Conservation (phyloP, 2,113 vertebrate genomes). For the Semnopithecus entellus region DNA sequence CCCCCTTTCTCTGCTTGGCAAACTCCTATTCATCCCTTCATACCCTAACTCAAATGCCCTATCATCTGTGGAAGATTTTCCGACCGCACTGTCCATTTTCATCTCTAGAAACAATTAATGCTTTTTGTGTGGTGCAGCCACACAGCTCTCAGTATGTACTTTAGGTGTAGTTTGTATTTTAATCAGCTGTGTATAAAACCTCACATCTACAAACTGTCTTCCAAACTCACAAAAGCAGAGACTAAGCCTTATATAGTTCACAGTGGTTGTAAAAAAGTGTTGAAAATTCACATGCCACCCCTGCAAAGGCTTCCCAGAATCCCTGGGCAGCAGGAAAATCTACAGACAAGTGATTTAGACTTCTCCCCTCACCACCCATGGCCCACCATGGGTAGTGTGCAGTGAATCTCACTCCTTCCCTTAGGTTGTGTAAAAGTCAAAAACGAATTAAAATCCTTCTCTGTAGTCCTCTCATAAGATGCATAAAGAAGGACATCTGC, state of each 20-base stretch:
- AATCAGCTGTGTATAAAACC: background rate
- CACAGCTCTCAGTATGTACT: background rate
- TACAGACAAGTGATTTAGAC: background rate
- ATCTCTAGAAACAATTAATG: background rate
- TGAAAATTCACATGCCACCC: background rate
- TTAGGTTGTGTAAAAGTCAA: background rate
- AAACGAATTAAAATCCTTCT: background rate
- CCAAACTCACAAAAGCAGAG: background rate
- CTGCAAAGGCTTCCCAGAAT: background rate
- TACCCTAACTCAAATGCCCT: background rate
- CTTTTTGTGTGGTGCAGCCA: background rate
- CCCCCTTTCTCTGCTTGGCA: background rate
- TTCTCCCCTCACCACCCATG: fast-evolving
- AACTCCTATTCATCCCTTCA: background rate
- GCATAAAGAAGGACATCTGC: background rate
- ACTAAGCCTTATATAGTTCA: background rate
- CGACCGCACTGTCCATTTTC: background rate
- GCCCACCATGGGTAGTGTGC: fast-evolving
- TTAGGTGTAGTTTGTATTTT: background rate
- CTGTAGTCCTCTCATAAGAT: fast-evolving
- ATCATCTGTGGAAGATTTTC: background rate
- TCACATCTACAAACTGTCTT: background rate
- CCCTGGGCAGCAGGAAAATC: too few species aligned
- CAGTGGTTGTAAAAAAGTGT: background rate
- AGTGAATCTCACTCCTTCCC: fast-evolving